Evolutionary conservation across 2,888 invertebrate genomes (phyloP), one percentile per base, ranked within the genome.

Genomic region (Lithodes maja): DNA sequence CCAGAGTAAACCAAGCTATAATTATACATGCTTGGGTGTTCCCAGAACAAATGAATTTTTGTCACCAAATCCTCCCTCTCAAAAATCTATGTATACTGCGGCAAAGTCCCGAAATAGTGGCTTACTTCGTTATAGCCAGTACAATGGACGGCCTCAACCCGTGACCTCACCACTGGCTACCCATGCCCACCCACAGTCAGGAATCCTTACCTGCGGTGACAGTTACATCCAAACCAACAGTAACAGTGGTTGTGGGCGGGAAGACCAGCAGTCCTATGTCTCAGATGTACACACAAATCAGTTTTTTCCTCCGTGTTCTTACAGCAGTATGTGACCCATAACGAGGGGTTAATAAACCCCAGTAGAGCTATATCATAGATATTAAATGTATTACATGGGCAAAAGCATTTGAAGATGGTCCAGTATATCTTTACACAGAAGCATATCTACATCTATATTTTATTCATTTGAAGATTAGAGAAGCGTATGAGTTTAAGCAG

Each of bases 301-400:
- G 83, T 89, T 89, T 71, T 89, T 83, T 81, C 89, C 89, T 17
- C 89, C 89, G 5, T 89, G 89, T 74, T 79, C 85, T 7, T 86
- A 86, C 71, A 86, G 78, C 75, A 86, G 85, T 74, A 89, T 89
- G 89, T 89, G 89, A 89, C 89, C 85, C 77, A 68, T 78, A 33
- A 78, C 71, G 9, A 54, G 55, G 85, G 81, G 54, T 17, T 33
- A 69, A 2, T 86, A 86, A 81, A 50, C 74, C 79, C 74, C 79
- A n/a, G 53, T 15, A 5, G 3, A 86, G 74, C 50, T 77, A 49
- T 17, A 12, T 71, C 69, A 52, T 68, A 69, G 5, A 5, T 83
- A 71, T n/a, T 71, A 17, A 17, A 71, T 71, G 5, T 71, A 5
- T 71, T 71, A 71, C 17, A n/a, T 71, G 71, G 17, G 17, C 17